Base-by-base conservation (phyloP, 2,888 invertebrate species). In the Diabrotica balteata region DNA sequence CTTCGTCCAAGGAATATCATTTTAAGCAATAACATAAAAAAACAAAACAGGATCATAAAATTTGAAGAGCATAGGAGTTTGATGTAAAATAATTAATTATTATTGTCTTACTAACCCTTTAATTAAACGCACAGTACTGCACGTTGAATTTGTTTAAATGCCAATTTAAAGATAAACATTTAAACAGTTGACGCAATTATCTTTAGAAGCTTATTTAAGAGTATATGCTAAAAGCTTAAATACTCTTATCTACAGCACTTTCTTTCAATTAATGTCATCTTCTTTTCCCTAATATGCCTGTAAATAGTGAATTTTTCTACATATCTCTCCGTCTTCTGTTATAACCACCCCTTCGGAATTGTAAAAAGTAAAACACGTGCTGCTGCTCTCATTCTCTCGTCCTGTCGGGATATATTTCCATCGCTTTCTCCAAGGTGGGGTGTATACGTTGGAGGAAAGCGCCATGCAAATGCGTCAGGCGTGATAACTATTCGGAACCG, bases 391-490 rank as follows among this genome's bases (percentile, higher is more conserved):
- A 67, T 74, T 78, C 76, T 69, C 66, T 70, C 74, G 68, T 73
- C 75, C 69, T 73, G 72, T 70, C 63, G 75, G 75, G 76, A 69
- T 73, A 73, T 78, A 75, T 78, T 76, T 77, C 74, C 75, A 74
- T 75, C 81, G 75, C 76, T 75, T 73, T 76, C 74, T 65, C 69
- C 61, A 76, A 79, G 79, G 79, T 77, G 80, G 79, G 78, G 78
- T 78, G 77, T 75, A 76, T 78, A 79, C 77, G 80, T 78, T 78
- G 79, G 68, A 68, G 66, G 55, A 63, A 67, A 64, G 80, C 80
- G 83, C 83, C 84, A 84, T 84, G 84, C 84, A 84, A 84, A 84
- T 84, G 82, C 80, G 83, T 81, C 83, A 80, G 82, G 83, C 82
- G 84, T 83, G 84, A 83, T 84, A 84, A 83, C 83, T 83, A 83